Evolutionary conservation across 64 coral and sea anemone species (phyloP).

Genomic region (Porites lutea): DNA sequence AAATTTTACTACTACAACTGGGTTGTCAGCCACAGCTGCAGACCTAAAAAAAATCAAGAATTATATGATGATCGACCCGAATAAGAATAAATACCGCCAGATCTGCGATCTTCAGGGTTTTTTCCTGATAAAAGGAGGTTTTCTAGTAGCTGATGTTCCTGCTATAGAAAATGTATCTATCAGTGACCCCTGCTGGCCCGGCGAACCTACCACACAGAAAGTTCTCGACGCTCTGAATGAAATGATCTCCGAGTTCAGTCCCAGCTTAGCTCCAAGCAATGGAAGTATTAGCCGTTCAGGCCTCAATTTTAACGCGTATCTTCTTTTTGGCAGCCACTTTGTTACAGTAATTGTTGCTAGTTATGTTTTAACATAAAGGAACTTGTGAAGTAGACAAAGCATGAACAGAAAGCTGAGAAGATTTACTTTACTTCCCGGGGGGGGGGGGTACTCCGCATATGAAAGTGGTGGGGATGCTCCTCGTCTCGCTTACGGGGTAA

Average conservation of each 20-base stretch:
- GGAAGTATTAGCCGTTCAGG: background rate
- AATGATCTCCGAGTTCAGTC: slow-evolving; percentile 41
- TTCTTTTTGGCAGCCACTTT: background rate
- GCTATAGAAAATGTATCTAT: background rate
- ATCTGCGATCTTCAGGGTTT: slow-evolving; percentile 68
- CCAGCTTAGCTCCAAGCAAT: background rate
- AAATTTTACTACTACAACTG: slow-evolving; percentile 35
- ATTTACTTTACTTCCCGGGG: too few relatives aligned
- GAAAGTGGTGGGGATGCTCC: too few relatives aligned
- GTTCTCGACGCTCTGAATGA: slow-evolving; percentile 46
- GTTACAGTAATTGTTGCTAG: too few relatives aligned
- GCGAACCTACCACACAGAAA: slow-evolving; percentile 39
- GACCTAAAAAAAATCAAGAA: slow-evolving; percentile 38
- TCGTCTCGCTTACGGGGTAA: too few relatives aligned
- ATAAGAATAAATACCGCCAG: slow-evolving; percentile 32
- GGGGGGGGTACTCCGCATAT: too few relatives aligned
- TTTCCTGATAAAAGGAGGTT: slow-evolving; percentile 36
- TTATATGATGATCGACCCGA: slow-evolving; percentile 29
- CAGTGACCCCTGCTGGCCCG: background rate
- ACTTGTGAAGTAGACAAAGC: too few relatives aligned
- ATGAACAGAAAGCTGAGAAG: too few relatives aligned
- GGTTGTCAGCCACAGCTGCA: slow-evolving; percentile 2
- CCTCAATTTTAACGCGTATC: background rate
- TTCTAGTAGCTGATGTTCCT: slow-evolving; percentile 52
- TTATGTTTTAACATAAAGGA: too few relatives aligned